Evolutionary conservation across 2,113 vertebrate species (phyloP), one percentile per base, ranked within the genome.

Genomic region (Gallinago undulata): DNA sequence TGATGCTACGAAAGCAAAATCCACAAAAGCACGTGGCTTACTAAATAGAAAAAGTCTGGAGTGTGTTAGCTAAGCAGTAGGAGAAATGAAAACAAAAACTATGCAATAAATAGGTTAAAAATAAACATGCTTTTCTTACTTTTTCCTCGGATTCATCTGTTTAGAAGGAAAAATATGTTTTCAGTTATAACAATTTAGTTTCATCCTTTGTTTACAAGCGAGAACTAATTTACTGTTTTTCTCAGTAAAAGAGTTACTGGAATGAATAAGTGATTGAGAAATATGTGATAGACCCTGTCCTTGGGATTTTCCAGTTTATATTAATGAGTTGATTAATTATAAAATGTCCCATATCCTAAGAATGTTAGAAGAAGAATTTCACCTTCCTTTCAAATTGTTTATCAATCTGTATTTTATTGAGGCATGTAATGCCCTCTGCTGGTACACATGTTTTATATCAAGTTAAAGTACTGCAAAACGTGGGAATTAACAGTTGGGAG

Each of bases 361-460:
- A 53, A 69, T 8, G 19, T 24, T 22, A 7, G 37, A 67, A 66
- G 17, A 81, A 19, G 9, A 31, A 53, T 51, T 66, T 82, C 15
- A 7, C n/a, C 3, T 84, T 15, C 31, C 37, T 70, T 82, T 60
- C 17, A 9, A 35, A 13, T 11, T 19, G 37, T 37, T 70, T 43
- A 4, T 51, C 8, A 19, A 7, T 1, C n/a, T 77, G 62, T 12
- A 22, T 85, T 83, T 96, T 94, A 19, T 15, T 47, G 94, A 28
- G 74, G 90, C 55, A 3, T 22, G 67, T 55, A 47, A 55, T 91
- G 96, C 96, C 95, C 95, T 95, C 96, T 97, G 63, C 84, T 95
- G 96, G 93, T 37, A 8, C 30, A 7, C 5, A 1, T 12, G 19
- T 53, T 62, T 63, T 63, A 92, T 67, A 60, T 33, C 89, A 87